Base-by-base conservation (phyloP, 2,888 invertebrate species). In the Metalampra italica region DNA sequence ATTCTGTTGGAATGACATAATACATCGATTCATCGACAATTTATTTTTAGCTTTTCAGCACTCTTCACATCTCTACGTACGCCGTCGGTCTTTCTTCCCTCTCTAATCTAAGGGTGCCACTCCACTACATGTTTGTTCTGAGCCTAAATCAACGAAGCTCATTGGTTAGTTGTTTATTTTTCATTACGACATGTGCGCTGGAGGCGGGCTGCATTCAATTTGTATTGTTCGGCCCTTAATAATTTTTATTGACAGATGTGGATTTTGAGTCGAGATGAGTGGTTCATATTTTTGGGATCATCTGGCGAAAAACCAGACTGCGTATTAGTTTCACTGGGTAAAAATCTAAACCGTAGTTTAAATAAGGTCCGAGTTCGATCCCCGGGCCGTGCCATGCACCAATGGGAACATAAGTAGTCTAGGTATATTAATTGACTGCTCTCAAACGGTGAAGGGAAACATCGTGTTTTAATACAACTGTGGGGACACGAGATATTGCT, bases 61-160 rank as follows among this genome's bases (percentile, higher is more conserved):
- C 38, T 37, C 37, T 32, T 13, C 7, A 22, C 32, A n/a, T 38
- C 48, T 39, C 43, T 41, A 32, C 8, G 13, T 13, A 29, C n/a
- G 29, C 9, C 3, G 12, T 29, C 11, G 32, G 32, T 32, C 32
- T n/a, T 36, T 15, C 13, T 43, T 56, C 64, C 64, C 58, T 57
- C 54, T 54, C 59, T 68, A 73, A 73, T 73, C 72, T 73, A 47
- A 55, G 63, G 61, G 63, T 54, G 36, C 45, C 49, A 46, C 50
- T 46, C 50, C 43, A 64, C 66, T 69, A 53, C 54, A 69, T 75
- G 71, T 76, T 76, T 73, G 62, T 50, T 48, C 43, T 60, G 62
- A 56, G 60, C 76, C 76, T 74, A 75, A 73, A 75, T 64, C 70
- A 73, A 74, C 74, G 53, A 2, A n/a, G 14, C 57, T 52, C 55